Evolutionary conservation across 2,888 invertebrate species (phyloP).

Genomic region (Temnothorax ravouxi): DNA sequence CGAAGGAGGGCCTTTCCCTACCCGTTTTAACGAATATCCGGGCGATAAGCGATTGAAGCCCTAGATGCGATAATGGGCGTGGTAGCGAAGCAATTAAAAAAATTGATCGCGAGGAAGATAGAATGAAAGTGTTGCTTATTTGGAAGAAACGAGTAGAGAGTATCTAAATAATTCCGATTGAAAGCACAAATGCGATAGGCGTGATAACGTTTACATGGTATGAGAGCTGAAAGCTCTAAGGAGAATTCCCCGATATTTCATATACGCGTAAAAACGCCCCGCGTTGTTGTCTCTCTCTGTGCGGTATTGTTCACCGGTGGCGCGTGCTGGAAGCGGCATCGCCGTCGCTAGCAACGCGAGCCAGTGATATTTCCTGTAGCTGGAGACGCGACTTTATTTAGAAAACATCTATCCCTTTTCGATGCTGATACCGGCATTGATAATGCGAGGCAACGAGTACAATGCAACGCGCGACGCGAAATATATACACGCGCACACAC

Average conservation of each 20-base stretch:
- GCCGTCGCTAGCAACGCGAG: background rate
- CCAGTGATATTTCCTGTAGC: background rate
- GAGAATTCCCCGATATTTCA: slow-evolving; percentile 6
- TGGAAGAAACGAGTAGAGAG: background rate
- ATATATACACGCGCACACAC: background rate
- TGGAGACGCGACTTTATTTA: background rate
- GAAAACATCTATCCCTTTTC: background rate
- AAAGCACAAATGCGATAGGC: background rate
- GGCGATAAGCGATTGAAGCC: background rate
- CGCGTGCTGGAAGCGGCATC: slow-evolving; percentile 2
- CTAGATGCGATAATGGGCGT: background rate
- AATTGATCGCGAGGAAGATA: background rate
- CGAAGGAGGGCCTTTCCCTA: background rate
- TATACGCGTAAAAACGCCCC: background rate
- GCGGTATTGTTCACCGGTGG: background rate
- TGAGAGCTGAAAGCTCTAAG: background rate
- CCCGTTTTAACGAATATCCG: background rate
- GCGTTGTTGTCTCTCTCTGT: background rate
- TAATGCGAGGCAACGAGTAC: background rate
- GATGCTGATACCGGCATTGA: background rate
- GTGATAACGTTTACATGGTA: background rate
- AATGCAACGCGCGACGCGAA: background rate
- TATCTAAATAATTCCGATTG: background rate
- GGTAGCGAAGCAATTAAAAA: background rate
- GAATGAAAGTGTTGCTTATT: background rate